Conservation (phyloP, 2,113 vertebrate genomes). For the Dicaeum eximium region DNA sequence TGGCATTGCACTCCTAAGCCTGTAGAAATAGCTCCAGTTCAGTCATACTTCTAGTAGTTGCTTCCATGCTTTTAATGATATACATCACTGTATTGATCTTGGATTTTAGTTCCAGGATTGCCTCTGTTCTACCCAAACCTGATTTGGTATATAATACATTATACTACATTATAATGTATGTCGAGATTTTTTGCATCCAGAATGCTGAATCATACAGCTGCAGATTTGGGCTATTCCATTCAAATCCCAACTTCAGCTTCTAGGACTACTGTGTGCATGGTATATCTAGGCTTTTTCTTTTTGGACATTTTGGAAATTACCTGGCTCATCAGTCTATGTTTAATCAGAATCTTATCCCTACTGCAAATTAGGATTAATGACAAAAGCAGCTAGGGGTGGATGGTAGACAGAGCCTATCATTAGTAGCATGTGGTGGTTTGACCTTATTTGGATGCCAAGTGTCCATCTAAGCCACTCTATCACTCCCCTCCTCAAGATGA, state of each 20-base stretch:
- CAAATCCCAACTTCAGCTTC: not conserved
- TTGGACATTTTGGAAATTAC: not conserved
- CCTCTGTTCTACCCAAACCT: not conserved
- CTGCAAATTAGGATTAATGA: not conserved
- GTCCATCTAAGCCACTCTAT: not conserved
- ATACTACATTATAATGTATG: not conserved
- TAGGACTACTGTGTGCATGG: not conserved
- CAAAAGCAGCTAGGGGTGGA: not conserved
- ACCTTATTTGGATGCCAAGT: not conserved
- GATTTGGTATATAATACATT: not conserved
- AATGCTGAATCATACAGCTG: constrained; percentile 5
- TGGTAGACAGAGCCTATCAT: not conserved
- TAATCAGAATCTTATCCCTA: not conserved
- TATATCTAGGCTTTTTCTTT: not conserved
- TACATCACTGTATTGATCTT: not conserved
- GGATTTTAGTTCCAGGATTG: not conserved
- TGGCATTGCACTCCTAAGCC: not conserved
- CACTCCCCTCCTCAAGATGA: not conserved
- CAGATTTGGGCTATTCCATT: not conserved
- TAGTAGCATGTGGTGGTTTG: not conserved
- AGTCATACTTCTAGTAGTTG: not conserved
- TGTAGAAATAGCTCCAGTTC: not conserved
- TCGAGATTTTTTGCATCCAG: not conserved
- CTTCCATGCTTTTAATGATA: not conserved
- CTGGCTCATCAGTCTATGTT: not conserved